These are phyloP conservation scores for Corythornis madagascariensis DNA, from an alignment of 2,113 vertebrate species.

Conservation along the genomic window DNA sequence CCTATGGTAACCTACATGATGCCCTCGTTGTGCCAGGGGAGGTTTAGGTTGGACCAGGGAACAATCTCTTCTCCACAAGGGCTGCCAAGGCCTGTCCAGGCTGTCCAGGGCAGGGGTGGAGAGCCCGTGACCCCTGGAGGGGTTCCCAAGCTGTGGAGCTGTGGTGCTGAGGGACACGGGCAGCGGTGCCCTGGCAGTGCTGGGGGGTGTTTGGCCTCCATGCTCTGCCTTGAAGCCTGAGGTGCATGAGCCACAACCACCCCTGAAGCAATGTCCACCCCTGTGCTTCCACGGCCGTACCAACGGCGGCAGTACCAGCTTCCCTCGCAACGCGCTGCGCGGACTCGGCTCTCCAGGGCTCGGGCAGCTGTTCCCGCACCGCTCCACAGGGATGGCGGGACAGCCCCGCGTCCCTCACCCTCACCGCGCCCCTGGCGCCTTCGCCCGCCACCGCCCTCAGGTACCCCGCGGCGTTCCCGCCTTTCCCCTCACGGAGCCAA, in stretches of 20 bases:
- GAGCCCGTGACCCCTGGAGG: background rate
- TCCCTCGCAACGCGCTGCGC: no score
- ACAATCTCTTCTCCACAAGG: background rate
- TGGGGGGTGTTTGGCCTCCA: background rate
- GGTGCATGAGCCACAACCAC: fast-evolving
- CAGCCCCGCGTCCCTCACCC: fast-evolving
- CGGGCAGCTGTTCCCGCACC: background rate
- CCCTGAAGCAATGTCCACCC: fast-evolving
- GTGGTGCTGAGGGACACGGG: background rate
- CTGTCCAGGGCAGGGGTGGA: background rate
- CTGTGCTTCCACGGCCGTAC: fast-evolving
- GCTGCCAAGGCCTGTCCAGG: background rate
- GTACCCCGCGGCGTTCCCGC: fast-evolving
- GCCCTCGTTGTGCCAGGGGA: background rate
- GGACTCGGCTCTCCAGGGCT: no score
- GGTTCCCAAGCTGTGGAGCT: background rate
- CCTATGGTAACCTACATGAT: no score
- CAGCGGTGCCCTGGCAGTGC: background rate
- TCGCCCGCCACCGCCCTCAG: background rate
- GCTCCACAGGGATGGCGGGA: background rate
- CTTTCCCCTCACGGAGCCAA: background rate
- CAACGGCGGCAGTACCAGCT: fast-evolving
- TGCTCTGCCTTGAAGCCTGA: background rate
- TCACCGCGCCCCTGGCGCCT: no score
- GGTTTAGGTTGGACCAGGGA: background rate